Evolutionary conservation across 2,888 invertebrate genomes (phyloP).

Genomic region (Phorcus lineatus): DNA sequence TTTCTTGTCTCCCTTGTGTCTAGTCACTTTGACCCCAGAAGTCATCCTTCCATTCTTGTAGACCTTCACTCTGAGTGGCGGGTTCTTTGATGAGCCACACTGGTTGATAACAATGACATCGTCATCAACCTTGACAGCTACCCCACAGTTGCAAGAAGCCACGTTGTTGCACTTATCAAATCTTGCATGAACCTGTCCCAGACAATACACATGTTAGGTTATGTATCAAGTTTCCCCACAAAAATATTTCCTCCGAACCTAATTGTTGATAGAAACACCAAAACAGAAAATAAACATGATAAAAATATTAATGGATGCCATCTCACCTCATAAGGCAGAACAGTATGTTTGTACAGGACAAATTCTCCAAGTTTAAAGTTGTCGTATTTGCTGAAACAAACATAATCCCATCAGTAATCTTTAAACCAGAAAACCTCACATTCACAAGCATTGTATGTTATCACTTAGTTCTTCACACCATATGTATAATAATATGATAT

Average conservation of each 20-base stretch:
- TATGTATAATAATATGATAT: too few species aligned
- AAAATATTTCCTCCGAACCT: background rate
- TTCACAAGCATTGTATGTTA: too few species aligned
- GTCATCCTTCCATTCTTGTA: conserved; percentile 46
- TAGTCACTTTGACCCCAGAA: conserved; percentile 42
- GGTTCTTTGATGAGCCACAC: conserved; percentile 38
- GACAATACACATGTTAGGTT: background rate
- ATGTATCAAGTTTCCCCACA: background rate
- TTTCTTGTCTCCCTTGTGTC: conserved; percentile 43
- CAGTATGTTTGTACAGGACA: conserved; percentile 51
- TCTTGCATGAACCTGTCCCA: conserved; percentile 42
- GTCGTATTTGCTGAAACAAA: conserved; percentile 41
- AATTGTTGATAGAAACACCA: background rate
- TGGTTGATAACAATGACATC: conserved; percentile 50
- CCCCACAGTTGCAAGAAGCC: conserved; percentile 53
- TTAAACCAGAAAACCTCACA: too few species aligned
- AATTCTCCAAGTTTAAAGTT: conserved; percentile 49
- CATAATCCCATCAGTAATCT: background rate
- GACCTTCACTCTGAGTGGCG: conserved; percentile 41
- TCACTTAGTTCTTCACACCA: too few species aligned
- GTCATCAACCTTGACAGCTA: conserved; percentile 44
- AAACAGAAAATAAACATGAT: background rate
- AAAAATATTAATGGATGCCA: background rate
- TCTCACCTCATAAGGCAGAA: conserved; percentile 50
- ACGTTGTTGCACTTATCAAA: conserved; percentile 36